A percentile compares a stretch with the other conserved stretches of the same genome.
Conservation (phyloP, 2,888 invertebrate species). For the Endotricha flammealis region DNA sequence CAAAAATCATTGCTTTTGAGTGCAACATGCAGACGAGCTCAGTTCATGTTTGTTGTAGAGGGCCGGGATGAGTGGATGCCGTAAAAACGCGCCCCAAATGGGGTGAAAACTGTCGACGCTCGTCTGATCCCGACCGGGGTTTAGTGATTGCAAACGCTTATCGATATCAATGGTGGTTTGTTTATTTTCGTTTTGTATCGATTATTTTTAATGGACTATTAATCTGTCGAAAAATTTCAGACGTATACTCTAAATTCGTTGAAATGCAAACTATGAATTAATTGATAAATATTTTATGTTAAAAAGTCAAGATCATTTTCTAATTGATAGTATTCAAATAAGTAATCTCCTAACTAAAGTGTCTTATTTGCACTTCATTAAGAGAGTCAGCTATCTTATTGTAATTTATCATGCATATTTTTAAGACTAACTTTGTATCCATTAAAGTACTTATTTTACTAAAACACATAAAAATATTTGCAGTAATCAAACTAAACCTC, state of each 20-base stretch:
- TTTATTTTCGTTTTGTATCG: background rate
- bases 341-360: no score
- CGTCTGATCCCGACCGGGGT: conserved; percentile 35
- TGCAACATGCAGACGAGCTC: conserved; percentile 17
- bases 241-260: no score
- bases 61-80: conserved; percentile 33
- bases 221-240: no score
- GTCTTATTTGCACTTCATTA: no score
- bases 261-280: background rate
- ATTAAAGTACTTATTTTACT: no score
- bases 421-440: no score
- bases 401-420: no score
- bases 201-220: background rate
- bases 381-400: no score
- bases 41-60: conserved; percentile 36
- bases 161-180: conserved; percentile 26
- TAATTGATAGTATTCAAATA: no score
- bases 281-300: background rate
- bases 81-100: conserved; percentile 56
- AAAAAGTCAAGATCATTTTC: background rate
- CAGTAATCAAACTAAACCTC: no score
- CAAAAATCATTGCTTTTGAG: conserved; percentile 19
- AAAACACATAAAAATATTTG: no score
- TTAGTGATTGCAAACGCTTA: conserved; percentile 25
- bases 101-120: conserved; percentile 62